Evolutionary conservation across 2,113 vertebrate genomes (phyloP).

Genomic region (Carollia perspicillata): DNA sequence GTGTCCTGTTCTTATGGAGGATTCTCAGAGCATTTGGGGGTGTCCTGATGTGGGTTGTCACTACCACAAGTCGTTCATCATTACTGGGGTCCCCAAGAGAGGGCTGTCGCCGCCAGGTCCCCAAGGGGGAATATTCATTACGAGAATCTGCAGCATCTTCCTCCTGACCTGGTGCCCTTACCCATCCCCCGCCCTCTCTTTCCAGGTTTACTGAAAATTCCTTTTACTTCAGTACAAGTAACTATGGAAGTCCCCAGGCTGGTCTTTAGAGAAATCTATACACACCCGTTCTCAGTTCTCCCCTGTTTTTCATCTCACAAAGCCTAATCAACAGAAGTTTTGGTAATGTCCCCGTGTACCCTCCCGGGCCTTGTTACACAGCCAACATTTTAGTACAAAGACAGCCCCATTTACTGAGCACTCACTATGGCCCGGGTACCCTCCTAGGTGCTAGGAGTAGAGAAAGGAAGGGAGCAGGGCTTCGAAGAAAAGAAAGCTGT

Average conservation of each 20-base stretch:
- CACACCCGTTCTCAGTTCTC: background rate
- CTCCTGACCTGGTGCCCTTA: background rate
- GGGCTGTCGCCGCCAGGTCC: background rate
- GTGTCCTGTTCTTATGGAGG: background rate
- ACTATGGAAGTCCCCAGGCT: background rate
- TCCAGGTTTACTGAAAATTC: background rate
- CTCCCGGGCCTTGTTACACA: background rate
- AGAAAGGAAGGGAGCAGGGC: background rate
- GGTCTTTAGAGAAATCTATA: background rate
- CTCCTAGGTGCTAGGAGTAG: background rate
- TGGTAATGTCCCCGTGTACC: background rate
- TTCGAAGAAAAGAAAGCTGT: background rate
- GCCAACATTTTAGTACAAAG: background rate
- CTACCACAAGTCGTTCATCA: background rate
- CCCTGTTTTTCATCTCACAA: background rate
- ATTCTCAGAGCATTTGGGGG: background rate
- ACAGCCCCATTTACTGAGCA: fast-evolving
- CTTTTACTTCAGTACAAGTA: background rate
- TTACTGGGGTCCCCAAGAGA: background rate
- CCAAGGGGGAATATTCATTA: background rate
- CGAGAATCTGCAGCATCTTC: background rate
- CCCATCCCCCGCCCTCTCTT: too few relatives aligned
- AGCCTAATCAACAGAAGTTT: background rate
- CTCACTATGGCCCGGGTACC: background rate
- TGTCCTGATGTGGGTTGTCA: background rate